Base-by-base conservation (phyloP, 2,113 vertebrate species). In the Alligator sinensis region DNA sequence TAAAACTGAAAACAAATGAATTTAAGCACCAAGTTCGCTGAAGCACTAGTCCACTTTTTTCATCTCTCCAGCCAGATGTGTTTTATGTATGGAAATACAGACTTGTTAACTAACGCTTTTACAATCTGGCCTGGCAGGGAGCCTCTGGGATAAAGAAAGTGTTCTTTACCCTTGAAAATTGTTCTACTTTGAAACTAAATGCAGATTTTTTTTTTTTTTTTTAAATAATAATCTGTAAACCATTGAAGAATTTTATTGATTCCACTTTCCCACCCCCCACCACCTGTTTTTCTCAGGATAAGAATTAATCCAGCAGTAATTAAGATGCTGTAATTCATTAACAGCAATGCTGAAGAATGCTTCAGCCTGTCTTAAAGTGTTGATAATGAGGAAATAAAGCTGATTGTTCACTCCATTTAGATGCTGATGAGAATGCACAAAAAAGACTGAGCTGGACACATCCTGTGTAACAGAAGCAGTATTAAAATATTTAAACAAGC, bases 1-100 rank as follows among this genome's bases (percentile, higher is more conserved):
- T 95, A 92, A 94, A 96, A 95, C 28, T 9, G 90, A 96, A 97
- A 97, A 96, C 95, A 98, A 98, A 97, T 88, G 82, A 95, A 94
- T 90, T 83, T 82, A 92, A 97, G 96, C 84, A 82, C 74, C 95
- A 97, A 97, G 97, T 98, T 98, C 96, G 97, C 75, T 82, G 94
- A 77, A 28, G 87, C 9, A 1, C 55, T 62, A 9, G 21, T 95
- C 11, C 22, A 84, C 59, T 82, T 86, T 72, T 88, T 80, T 90
- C 64, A 75, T 81, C 87, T 96, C 88, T 77, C 78, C 91, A 94
- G 94, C 95, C 15, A 91, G 80, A 94, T 84, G 81, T 59, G 81
- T 91, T 77, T 95, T 63, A 96, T 89, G 88, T 81, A 87, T 7
- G 74, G 84, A 94, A 96, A 94, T 82, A 91, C 93, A 95, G 89